These are phyloP conservation scores for Leptobrachium leishanense DNA, from an alignment of 2,113 vertebrate genomes.

Conservation along the genomic window DNA sequence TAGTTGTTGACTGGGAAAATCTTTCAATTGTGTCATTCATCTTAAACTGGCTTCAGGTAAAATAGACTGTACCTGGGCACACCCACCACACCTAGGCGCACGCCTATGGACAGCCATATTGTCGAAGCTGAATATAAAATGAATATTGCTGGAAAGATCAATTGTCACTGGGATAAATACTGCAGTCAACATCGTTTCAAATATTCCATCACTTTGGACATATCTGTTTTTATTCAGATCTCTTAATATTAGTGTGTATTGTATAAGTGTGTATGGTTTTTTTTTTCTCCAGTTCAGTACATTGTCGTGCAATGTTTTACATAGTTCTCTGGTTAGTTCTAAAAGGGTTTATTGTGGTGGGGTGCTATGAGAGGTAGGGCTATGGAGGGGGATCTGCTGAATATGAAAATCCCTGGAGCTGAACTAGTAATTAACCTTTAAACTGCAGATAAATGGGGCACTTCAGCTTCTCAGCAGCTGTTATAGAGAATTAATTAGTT, in stretches of 20 bases:
- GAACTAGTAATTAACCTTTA: constrained; percentile 47
- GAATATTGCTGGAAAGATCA: too few species aligned
- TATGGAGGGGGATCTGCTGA: constrained; percentile 5
- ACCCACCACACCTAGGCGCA: too few species aligned
- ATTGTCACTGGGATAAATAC: too few species aligned
- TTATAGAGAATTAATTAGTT: constrained; percentile 40
- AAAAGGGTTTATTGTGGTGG: constrained; percentile 9
- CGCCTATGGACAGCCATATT: too few species aligned
- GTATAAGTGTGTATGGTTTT: not conserved
- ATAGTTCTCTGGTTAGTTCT: not conserved
- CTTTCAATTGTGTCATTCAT: too few species aligned
- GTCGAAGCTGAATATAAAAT: too few species aligned
- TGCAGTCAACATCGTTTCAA: too few species aligned
- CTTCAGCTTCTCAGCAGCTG: constrained; percentile 40
- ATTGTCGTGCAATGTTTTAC: constrained; percentile 9
- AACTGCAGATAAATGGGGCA: constrained; percentile 47
- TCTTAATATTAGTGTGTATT: not conserved
- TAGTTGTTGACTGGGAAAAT: too few species aligned
- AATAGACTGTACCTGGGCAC: too few species aligned
- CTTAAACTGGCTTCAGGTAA: too few species aligned
- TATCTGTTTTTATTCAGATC: too few species aligned
- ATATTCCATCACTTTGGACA: too few species aligned
- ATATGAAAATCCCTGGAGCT: constrained; percentile 30
- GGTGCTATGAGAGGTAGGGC: not conserved
- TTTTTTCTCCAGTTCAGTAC: not conserved